These are phyloP conservation scores for Rhinoderma darwinii DNA, from an alignment of 2,113 vertebrate species.

Conservation along the genomic window DNA sequence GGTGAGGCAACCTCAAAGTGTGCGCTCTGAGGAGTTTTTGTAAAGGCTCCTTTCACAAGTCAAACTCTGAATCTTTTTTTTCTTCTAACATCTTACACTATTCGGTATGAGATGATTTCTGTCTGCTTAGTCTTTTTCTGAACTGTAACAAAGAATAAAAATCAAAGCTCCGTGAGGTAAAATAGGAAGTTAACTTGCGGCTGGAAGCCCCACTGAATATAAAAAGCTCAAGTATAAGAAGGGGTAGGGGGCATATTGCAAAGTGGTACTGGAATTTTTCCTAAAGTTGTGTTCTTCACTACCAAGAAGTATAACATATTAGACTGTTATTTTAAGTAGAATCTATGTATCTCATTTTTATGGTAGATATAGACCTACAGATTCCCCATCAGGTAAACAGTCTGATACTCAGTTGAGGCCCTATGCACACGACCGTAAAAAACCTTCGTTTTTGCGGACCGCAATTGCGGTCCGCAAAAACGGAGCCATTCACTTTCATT, in stretches of 20 bases:
- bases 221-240: not conserved
- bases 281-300: not conserved
- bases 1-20: constrained; percentile 66
- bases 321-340: not conserved
- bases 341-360: not conserved
- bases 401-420: not conserved
- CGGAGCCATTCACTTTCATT: no score
- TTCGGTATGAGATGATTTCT: constrained; percentile 46
- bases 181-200: constrained; percentile 61
- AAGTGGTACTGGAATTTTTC: not conserved
- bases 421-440: no score
- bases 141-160: constrained; percentile 54
- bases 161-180: constrained; percentile 44
- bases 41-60: constrained; percentile 70
- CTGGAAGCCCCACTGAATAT: constrained; percentile 42
- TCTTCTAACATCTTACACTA: constrained; percentile 63
- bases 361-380: not conserved
- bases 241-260: not conserved
- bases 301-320: not conserved
- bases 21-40: constrained; percentile 66
- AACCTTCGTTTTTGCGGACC: no score
- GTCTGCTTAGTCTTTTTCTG: constrained; percentile 51
- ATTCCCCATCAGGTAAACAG: not conserved
- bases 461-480: no score
- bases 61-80: constrained; percentile 63